Evolutionary conservation across 2,797 vertebrate species (phyloP).

Genomic region (Schizopygopsis malacanthus): DNA sequence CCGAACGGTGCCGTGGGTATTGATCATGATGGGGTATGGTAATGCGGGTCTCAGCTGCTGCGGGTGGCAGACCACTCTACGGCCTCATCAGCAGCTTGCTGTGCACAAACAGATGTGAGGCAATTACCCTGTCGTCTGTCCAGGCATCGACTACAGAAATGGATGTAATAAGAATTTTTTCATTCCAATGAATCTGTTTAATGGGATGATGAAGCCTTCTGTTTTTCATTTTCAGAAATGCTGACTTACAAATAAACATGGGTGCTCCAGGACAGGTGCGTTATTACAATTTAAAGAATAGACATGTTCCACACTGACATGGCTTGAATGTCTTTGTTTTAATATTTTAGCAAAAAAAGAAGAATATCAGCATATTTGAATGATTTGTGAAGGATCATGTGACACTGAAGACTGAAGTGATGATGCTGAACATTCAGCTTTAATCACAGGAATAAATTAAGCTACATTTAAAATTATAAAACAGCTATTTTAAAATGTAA

Average conservation of each 20-base stretch:
- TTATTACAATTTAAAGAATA: background rate
- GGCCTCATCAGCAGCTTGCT: constrained; percentile 77
- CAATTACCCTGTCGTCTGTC: constrained; percentile 68
- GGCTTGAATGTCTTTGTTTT: background rate
- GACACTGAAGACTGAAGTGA: background rate
- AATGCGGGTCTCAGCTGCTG: constrained; percentile 78
- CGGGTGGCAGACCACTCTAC: constrained; percentile 75
- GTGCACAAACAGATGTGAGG: constrained; percentile 70
- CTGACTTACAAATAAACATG: constrained; percentile 18
- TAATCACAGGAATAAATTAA: background rate
- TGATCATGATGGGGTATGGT: constrained; percentile 67
- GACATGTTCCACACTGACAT: background rate
- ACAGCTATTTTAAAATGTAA: background rate
- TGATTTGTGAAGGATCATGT: background rate
- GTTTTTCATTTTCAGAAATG: background rate
- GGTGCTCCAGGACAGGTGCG: background rate
- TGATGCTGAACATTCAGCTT: background rate
- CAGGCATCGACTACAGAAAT: constrained; percentile 33
- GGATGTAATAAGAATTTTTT: constrained; percentile 26
- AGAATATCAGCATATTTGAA: background rate
- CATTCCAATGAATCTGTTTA: constrained; percentile 34
- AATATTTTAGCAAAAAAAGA: background rate
- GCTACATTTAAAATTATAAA: background rate
- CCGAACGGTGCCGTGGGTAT: constrained; percentile 63
- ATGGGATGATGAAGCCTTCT: background rate